phyloP scores from a whole-genome alignment of 2,888 invertebrate species.

The Odontomyia ornata region DNA sequence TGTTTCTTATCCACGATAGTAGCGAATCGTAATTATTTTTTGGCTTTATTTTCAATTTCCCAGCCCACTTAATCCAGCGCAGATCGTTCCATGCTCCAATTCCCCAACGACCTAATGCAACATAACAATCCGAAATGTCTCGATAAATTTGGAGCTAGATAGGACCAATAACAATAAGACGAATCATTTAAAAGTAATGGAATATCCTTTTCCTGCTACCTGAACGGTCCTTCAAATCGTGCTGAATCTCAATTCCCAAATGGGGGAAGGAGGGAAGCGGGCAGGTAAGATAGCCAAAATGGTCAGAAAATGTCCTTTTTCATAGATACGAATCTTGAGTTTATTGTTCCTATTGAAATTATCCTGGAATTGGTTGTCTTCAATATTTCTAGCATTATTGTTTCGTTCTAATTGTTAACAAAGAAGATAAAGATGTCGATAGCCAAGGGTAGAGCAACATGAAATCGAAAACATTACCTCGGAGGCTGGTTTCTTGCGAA shows the following conservation, averaged over 20 bases:
- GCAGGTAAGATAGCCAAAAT: neutral
- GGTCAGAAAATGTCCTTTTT: slow-evolving; percentile 21
- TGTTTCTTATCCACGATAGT: too few species aligned
- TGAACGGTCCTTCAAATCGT: neutral
- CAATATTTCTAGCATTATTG: slow-evolving; percentile 49
- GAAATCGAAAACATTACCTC: too few species aligned
- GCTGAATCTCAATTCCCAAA: slow-evolving; percentile 6
- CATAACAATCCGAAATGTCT: slow-evolving; percentile 1
- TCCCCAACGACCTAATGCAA: too few species aligned
- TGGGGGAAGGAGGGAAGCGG: neutral
- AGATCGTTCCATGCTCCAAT: too few species aligned
- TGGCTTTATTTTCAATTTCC: too few species aligned
- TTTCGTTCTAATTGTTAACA: slow-evolving; percentile 42
- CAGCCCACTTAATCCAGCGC: too few species aligned
- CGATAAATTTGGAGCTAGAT: slow-evolving; percentile 13
- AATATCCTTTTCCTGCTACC: slow-evolving; percentile 24
- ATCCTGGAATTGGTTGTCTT: slow-evolving; percentile 48
- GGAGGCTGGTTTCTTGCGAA: too few species aligned
- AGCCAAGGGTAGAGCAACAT: neutral
- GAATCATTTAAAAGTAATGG: slow-evolving; percentile 47
- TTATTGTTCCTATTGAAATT: slow-evolving; percentile 48
- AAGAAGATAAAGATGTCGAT: slow-evolving; percentile 17
- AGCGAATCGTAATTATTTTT: too few species aligned
- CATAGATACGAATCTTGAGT: slow-evolving; percentile 5
- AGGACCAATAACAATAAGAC: slow-evolving; percentile 46